phyloP scores from a whole-genome alignment of 2,113 vertebrate species.

The Amazona vittata region DNA sequence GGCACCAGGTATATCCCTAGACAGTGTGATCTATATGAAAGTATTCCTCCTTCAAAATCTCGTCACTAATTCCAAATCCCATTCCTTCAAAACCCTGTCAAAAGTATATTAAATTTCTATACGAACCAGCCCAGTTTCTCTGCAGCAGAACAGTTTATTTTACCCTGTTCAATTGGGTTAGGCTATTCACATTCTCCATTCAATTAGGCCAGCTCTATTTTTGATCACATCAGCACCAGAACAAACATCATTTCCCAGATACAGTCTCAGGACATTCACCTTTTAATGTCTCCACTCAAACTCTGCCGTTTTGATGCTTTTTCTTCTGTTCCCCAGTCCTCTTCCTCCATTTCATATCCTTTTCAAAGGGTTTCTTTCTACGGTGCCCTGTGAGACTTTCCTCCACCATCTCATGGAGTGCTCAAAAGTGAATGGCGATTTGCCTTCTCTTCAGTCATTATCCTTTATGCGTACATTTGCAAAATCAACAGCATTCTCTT shows the following conservation, averaged over 20 bases:
- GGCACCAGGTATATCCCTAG: not conserved
- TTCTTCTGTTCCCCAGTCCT: not conserved
- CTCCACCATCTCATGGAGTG: not conserved
- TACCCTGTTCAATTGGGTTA: not conserved
- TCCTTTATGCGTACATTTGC: not conserved
- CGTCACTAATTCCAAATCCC: slow-evolving; percentile 42
- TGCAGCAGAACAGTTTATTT: slow-evolving; percentile 23
- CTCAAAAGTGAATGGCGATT: not conserved
- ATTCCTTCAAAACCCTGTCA: slow-evolving; percentile 11
- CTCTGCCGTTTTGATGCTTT: not conserved
- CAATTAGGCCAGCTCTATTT: not conserved
- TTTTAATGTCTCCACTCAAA: slow-evolving; percentile 25
- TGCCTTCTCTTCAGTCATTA: not conserved
- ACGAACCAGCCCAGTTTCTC: not conserved
- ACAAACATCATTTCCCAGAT: not conserved
- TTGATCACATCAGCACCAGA: slow-evolving; percentile 4
- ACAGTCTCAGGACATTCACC: not conserved
- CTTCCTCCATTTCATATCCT: not conserved
- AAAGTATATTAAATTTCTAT: slow-evolving; percentile 42
- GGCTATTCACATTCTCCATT: not conserved
- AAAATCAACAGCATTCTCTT: slow-evolving; percentile 24
- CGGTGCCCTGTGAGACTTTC: not conserved
- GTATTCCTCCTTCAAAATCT: slow-evolving; percentile 40
- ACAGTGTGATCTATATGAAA: slow-evolving; percentile 27
- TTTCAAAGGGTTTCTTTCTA: slow-evolving; percentile 39